Evolutionary conservation across 2,888 invertebrate genomes (phyloP).

Genomic region (Idaea dimidiata): DNA sequence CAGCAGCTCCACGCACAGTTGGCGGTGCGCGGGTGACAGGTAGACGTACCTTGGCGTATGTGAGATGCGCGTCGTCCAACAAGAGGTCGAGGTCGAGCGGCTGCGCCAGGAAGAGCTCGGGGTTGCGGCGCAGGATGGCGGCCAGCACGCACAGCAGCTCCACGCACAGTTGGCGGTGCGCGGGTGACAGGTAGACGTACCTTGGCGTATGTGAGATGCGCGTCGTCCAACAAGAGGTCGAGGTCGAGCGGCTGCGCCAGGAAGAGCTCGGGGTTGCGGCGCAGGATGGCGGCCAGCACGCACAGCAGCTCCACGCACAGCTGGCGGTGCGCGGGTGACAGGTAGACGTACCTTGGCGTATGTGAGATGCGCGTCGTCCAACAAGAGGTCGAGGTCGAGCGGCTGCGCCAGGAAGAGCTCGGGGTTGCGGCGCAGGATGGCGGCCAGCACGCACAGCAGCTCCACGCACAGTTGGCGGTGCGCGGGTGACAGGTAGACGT

Average conservation of each 20-base stretch:
- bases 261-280: too few species aligned
- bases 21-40: neutral
- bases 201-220: too few species aligned
- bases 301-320: too few species aligned
- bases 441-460: constrained; percentile 93
- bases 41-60: constrained; percentile 91
- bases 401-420: constrained; percentile 92
- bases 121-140: constrained; percentile 96
- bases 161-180: constrained; percentile 85
- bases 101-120: constrained; percentile 92
- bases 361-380: constrained; percentile 91
- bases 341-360: constrained; percentile 88
- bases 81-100: constrained; percentile 90
- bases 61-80: constrained; percentile 90
- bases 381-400: constrained; percentile 90
- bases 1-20: too few species aligned
- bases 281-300: too few species aligned
- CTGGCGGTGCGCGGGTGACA: too few species aligned
- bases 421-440: constrained; percentile 96
- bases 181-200: constrained; percentile 60
- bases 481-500: constrained; percentile 69
- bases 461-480: constrained; percentile 87
- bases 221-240: too few species aligned
- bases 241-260: too few species aligned
- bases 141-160: constrained; percentile 93